Evolutionary conservation across 1,140 invertebrate genomes (phyloP).

Genomic region (Sogatella furcifera): DNA sequence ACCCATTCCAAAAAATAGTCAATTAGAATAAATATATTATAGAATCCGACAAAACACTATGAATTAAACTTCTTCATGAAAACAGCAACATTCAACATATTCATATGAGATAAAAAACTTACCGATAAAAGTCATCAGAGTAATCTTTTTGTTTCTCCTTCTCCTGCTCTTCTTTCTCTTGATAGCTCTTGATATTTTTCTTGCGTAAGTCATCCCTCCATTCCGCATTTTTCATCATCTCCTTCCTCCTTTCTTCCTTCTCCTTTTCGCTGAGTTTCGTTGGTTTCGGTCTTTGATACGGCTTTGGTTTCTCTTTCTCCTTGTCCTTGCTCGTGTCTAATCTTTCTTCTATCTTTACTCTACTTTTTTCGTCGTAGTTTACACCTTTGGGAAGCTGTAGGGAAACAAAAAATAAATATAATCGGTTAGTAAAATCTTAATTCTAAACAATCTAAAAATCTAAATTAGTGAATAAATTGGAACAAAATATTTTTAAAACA

Average conservation of each 20-base stretch:
- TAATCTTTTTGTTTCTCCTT: constrained; percentile 29
- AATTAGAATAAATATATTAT: neutral
- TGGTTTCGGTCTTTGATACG: no score
- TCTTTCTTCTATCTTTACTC: constrained; percentile 4
- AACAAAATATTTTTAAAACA: no score
- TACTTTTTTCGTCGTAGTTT: constrained; percentile 4
- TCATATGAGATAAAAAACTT: constrained; percentile 20
- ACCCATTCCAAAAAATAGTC: neutral
- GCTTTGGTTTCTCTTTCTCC: constrained; percentile 12
- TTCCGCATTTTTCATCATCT: constrained; percentile 74
- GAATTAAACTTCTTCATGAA: no score
- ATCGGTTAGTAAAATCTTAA: no score
- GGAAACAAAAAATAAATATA: no score
- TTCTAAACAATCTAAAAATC: no score
- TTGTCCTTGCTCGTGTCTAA: constrained; percentile 17
- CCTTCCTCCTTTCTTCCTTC: constrained; percentile 52
- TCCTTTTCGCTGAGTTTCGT: constrained; percentile 48
- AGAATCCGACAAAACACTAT: no score
- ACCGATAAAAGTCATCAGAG: constrained; percentile 45
- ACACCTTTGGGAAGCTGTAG: constrained; percentile 4
- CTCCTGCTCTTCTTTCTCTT: constrained; percentile 49
- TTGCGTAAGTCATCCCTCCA: constrained; percentile 56
- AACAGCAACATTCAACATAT: no score
- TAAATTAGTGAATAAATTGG: no score
- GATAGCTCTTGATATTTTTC: constrained; percentile 49